Conservation (phyloP, 2,113 vertebrate species). For the Theristicus caerulescens region DNA sequence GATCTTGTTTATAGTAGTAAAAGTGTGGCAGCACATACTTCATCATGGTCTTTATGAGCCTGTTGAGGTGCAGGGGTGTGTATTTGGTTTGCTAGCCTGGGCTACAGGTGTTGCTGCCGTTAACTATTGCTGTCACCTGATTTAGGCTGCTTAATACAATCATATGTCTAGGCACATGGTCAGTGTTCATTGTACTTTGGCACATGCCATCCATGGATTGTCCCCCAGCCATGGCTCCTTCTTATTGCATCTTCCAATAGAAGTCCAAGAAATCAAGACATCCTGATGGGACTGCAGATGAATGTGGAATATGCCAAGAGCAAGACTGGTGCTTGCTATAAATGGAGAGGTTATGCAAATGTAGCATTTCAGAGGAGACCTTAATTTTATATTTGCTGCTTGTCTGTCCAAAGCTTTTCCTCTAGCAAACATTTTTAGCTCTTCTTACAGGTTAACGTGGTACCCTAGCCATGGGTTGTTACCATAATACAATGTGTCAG, state of each 20-base stretch:
- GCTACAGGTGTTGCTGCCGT: neutral
- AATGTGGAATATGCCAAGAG: neutral
- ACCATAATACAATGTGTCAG: neutral
- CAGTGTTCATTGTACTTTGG: neutral
- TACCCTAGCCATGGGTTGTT: neutral
- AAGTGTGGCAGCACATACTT: neutral
- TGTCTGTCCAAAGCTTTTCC: neutral
- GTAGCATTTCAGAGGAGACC: constrained; percentile 19
- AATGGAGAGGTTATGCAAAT: constrained; percentile 28
- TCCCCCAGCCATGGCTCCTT: neutral
- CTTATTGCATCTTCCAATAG: neutral
- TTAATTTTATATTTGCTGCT: neutral
- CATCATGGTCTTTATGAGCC: neutral
- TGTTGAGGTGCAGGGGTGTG: neutral
- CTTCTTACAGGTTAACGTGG: neutral
- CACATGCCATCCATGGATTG: neutral
- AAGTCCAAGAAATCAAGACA: neutral
- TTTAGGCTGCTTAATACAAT: neutral
- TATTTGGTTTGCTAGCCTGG: neutral
- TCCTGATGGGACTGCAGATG: neutral
- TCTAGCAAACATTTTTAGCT: neutral
- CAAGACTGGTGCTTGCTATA: neutral
- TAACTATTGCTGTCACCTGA: neutral
- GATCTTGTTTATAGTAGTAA: neutral
- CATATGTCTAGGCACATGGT: neutral